These are phyloP conservation scores for Magallana nippona DNA, from an alignment of 2,888 invertebrate species.

Conservation along the genomic window DNA sequence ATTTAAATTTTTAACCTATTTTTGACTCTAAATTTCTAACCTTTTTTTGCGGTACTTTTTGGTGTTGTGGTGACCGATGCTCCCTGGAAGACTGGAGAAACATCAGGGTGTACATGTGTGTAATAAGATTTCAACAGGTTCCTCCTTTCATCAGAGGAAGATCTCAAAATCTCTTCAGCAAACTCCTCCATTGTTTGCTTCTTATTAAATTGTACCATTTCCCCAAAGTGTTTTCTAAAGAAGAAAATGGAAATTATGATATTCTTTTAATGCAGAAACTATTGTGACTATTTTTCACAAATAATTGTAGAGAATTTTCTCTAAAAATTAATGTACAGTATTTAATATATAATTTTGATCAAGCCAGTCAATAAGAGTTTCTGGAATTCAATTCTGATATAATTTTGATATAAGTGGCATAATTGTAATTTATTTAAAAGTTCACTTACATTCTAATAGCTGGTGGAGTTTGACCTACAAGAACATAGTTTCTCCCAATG, in stretches of 20 bases:
- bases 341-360: too few species aligned
- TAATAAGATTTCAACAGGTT: conserved; percentile 64
- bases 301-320: too few species aligned
- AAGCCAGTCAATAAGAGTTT: too few species aligned
- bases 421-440: not conserved
- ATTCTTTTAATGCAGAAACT: too few species aligned
- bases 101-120: conserved; percentile 52
- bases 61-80: not conserved
- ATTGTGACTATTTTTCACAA: too few species aligned
- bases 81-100: conserved; percentile 38
- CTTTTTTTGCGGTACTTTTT: not conserved
- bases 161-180: conserved; percentile 61
- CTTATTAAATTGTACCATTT: conserved; percentile 52
- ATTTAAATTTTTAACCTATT: not conserved
- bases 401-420: not conserved
- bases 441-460: conserved; percentile 64
- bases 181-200: conserved; percentile 56
- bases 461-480: conserved; percentile 72
- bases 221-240: conserved; percentile 66
- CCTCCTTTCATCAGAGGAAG: conserved; percentile 56
- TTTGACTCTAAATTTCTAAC: not conserved
- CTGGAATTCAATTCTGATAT: not conserved
- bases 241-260: not conserved
- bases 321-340: too few species aligned
- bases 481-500: conserved; percentile 59